phyloP scores from a whole-genome alignment of 1,140 invertebrate species.

The Thaumatotibia leucotreta region DNA sequence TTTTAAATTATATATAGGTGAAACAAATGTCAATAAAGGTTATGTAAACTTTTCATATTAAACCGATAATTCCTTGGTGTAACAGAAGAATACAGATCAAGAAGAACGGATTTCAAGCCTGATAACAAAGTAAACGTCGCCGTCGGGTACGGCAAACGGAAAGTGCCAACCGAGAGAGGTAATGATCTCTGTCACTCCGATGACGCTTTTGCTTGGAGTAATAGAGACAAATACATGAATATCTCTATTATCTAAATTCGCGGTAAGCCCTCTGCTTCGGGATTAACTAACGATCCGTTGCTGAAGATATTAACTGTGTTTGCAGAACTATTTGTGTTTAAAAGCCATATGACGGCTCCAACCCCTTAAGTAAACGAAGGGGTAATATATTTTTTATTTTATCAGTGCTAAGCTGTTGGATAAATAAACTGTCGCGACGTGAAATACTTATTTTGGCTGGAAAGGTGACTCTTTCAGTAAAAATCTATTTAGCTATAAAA shows the following conservation, averaged over 20 bases:
- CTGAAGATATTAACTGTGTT: not conserved
- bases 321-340: not conserved
- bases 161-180: slow-evolving; percentile 1
- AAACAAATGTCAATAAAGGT: too few species aligned
- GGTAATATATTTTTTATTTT: not conserved
- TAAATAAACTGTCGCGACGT: too few species aligned
- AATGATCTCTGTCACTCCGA: too few species aligned
- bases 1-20: too few species aligned
- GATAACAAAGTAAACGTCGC: slow-evolving; percentile 41
- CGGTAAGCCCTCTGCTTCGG: not conserved
- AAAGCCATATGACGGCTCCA: not conserved
- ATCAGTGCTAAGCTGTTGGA: too few species aligned
- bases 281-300: not conserved
- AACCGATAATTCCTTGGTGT: slow-evolving; percentile 31
- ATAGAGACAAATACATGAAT: too few species aligned
- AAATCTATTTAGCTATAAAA: too few species aligned
- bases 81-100: slow-evolving; percentile 58
- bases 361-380: not conserved
- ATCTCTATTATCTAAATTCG: too few species aligned
- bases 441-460: too few species aligned
- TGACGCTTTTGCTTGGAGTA: too few species aligned
- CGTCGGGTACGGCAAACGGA: slow-evolving; percentile 59
- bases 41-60: too few species aligned
- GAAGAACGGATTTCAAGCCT: slow-evolving; percentile 53
- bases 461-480: too few species aligned